Conservation (phyloP, 2,888 invertebrate genomes). For the Ophion costatus region DNA sequence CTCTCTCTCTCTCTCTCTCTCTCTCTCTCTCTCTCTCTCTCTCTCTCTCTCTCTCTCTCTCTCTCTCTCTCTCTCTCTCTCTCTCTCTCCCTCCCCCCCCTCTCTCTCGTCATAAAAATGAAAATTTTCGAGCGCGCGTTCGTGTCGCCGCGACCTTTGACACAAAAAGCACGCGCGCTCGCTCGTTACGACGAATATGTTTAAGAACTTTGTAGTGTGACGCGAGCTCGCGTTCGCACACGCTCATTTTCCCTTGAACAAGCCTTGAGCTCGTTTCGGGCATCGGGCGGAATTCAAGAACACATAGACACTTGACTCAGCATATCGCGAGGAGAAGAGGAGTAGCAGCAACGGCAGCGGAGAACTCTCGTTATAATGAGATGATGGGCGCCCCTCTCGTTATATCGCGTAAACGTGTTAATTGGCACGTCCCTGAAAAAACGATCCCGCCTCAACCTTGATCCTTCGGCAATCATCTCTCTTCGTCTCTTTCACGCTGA, state of each 20-base stretch:
- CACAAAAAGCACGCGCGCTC: constrained; percentile 23
- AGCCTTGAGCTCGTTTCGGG: constrained; percentile 64
- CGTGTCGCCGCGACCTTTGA: constrained; percentile 46
- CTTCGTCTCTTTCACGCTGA: neutral
- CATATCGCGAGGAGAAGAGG: constrained; percentile 16
- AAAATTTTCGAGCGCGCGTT: constrained; percentile 45
- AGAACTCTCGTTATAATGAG: constrained; percentile 60
- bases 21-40: too few relatives aligned
- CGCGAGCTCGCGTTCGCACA: constrained; percentile 20
- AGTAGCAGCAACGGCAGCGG: neutral
- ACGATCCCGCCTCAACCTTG: constrained; percentile 37
- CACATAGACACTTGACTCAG: constrained; percentile 48
- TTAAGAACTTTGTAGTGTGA: constrained; percentile 33
- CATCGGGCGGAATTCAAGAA: constrained; percentile 50
- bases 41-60: too few relatives aligned
- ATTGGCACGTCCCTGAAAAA: constrained; percentile 60
- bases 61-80: too few relatives aligned
- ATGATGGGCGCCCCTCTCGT: constrained; percentile 50
- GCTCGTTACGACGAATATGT: constrained; percentile 26
- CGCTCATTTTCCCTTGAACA: constrained; percentile 56
- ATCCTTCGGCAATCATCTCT: constrained; percentile 1
- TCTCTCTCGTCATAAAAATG: constrained; percentile 21
- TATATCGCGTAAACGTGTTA: constrained; percentile 58
- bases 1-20: too few relatives aligned
- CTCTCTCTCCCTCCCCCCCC: neutral